phyloP scores from a whole-genome alignment of 64 coral and sea anemone species.

The Pocillopora damicornis region DNA sequence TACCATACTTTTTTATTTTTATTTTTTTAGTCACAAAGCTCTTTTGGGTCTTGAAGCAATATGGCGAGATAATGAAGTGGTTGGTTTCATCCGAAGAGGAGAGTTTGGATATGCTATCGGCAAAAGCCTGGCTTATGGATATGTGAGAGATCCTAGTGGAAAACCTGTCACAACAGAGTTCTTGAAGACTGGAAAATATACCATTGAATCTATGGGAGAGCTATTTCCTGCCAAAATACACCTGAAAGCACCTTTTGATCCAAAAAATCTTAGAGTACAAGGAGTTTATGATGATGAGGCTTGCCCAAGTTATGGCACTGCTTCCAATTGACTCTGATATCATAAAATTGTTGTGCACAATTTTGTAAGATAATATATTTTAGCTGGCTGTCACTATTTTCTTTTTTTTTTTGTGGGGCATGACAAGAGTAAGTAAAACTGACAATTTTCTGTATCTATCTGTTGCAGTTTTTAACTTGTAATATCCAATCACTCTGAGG shows the following conservation, averaged over 20 bases:
- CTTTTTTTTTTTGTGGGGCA: too few species aligned
- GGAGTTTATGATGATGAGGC: conserved; percentile 71
- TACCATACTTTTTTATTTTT: neutral
- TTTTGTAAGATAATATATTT: too few species aligned
- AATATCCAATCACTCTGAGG: too few species aligned
- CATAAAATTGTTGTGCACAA: too few species aligned
- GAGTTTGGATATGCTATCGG: conserved; percentile 82
- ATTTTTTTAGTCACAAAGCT: conserved; percentile 77
- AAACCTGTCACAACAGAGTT: conserved; percentile 57
- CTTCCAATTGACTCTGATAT: neutral
- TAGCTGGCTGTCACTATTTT: too few species aligned
- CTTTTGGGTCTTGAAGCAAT: conserved; percentile 92
- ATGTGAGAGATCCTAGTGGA: conserved; percentile 76
- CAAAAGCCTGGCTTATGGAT: conserved; percentile 90
- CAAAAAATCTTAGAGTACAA: conserved; percentile 88
- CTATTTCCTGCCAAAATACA: conserved; percentile 62
- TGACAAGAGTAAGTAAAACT: too few species aligned
- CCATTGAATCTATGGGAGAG: conserved; percentile 88
- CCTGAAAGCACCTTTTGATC: conserved; percentile 81
- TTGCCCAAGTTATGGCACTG: neutral
- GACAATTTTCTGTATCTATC: too few species aligned
- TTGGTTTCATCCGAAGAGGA: conserved; percentile 86
- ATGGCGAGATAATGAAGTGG: conserved; percentile 63
- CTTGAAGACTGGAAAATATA: conserved; percentile 76
- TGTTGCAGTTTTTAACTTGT: too few species aligned